Evolutionary conservation across 1,140 invertebrate species (phyloP), one percentile per base, ranked within the genome.

Genomic region (Cyclargus thomasi): DNA sequence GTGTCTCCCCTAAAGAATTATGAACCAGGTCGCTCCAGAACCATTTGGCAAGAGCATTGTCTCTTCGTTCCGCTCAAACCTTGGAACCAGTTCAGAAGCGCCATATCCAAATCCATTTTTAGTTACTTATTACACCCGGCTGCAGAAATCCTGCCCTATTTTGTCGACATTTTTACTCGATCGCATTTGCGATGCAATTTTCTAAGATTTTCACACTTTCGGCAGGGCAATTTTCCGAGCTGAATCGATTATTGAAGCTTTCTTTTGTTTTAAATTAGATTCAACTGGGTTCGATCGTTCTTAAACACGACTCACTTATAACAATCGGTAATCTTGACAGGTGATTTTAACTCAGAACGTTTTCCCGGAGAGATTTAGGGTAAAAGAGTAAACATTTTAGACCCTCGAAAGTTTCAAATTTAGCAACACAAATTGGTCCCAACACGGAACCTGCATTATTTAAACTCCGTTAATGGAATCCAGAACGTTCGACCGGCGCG

Each of bases 11-110:
- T n/a, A n/a, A n/a, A n/a, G n/a, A 59, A 59, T 20, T 11, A 59
- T 1, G 18, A 8, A 18, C 18, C 18, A 57, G 55, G 55, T 21
- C 55, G 20, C 20, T 11, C 55, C 17, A 6, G 2, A 11, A 21
- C 55, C 18, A 59, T 59, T 59, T 59, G 55, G 55, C 55, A 59
- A 59, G 18, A 11, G 1, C 10, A 18, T 59, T 20, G 55, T 21
- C 55, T 59, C 55, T 20, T 20, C 10, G 53, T 59, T 59, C 10
- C 55, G 17, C 18, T 59, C 53, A 59, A 59, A 21, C 55, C 55
- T 59, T 59, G 55, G 55, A 59, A 59, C 55, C 18, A 8, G 55
- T 59, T 59, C 55, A 59, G 55, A 22, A 59, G 18, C 11, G 10
- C 17, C 20, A 21, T n/a, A n/a, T 55, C 53, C 53, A 55, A 55